phyloP scores from a whole-genome alignment of 2,113 vertebrate genomes.

The Chunga burmeisteri region DNA sequence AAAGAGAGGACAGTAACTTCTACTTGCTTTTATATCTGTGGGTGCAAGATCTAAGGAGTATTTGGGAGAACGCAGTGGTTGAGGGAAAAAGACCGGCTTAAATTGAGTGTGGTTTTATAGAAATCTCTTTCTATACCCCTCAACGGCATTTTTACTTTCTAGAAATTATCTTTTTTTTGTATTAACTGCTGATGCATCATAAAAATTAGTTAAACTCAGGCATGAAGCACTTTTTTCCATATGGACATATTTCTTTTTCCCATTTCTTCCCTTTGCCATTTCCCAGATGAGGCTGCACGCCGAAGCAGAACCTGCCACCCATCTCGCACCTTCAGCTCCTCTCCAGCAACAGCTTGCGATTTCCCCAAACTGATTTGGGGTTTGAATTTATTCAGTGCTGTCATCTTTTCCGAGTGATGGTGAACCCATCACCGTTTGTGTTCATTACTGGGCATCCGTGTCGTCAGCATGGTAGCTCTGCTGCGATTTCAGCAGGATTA shows the following conservation, averaged over 20 bases:
- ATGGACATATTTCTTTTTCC: background rate
- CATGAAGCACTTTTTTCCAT: background rate
- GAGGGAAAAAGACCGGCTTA: background rate
- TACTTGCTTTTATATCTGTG: background rate
- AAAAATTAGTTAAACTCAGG: background rate
- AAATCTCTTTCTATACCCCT: background rate
- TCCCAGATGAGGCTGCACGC: background rate
- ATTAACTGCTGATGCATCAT: background rate
- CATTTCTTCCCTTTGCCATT: background rate
- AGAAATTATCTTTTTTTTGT: background rate
- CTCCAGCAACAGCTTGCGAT: background rate
- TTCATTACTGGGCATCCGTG: background rate
- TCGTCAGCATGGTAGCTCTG: background rate
- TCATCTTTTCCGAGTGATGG: too few species aligned
- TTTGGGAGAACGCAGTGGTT: background rate
- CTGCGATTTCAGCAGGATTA: background rate
- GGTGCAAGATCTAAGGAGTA: background rate
- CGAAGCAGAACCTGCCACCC: background rate
- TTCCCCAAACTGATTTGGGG: background rate
- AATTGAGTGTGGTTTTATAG: background rate
- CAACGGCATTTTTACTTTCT: background rate
- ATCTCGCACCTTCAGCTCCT: background rate
- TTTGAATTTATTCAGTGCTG: background rate
- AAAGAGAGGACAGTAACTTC: background rate
- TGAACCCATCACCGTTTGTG: background rate